A percentile compares a stretch with the other conserved stretches of the same genome.
phyloP scores from a whole-genome alignment of 2,113 vertebrate species.

The Bos indicus region DNA sequence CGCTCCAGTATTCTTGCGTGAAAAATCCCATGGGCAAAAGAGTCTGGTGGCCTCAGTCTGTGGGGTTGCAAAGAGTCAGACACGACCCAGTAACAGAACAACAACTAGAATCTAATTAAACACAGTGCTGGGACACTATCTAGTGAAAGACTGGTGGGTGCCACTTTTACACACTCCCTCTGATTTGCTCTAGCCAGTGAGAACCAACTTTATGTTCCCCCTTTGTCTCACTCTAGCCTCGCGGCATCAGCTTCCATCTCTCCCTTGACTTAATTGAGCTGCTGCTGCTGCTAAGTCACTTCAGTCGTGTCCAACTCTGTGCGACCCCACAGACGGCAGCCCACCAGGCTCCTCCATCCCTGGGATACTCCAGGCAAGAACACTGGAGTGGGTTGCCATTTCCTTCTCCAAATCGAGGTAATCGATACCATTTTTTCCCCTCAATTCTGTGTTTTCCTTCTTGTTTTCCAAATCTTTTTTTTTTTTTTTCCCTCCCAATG shows the following conservation, averaged over 20 bases:
- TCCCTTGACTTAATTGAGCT: neutral
- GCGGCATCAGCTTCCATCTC: neutral
- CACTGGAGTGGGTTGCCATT: no score
- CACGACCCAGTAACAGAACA: neutral
- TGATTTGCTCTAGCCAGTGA: neutral
- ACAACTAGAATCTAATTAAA: neutral
- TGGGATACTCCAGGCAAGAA: no score
- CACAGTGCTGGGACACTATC: neutral
- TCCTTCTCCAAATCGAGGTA: no score
- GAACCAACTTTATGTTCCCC: neutral
- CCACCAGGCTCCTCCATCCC: no score
- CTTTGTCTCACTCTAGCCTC: neutral
- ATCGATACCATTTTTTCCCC: neutral
- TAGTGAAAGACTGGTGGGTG: no score
- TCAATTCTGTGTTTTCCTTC: neutral
- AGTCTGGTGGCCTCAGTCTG: neutral
- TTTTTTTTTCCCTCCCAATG: no score
- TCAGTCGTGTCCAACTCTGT: no score
- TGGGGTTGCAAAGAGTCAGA: neutral
- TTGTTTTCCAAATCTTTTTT: neutral
- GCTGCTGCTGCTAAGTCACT: no score
- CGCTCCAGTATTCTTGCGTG: accelerated
- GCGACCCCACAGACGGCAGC: no score
- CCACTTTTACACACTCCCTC: neutral
- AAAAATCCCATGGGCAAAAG: neutral